Percentiles rank a stretch among this genome's conserved stretches.
Conservation (phyloP, 2,113 vertebrate species). For the Dicaeum eximium region DNA sequence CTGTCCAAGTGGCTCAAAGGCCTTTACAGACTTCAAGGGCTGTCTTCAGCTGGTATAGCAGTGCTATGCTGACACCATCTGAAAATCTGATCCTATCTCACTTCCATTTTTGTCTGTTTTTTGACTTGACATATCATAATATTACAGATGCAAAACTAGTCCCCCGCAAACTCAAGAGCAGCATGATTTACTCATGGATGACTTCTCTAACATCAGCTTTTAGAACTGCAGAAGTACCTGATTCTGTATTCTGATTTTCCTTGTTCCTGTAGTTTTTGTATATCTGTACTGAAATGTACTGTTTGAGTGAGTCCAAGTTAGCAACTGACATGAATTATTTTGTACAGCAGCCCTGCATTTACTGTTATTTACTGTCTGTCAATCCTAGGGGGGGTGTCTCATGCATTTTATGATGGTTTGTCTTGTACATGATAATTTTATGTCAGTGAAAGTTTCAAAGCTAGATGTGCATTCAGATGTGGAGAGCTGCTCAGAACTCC, state of each 20-base stretch:
- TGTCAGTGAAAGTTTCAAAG: neutral
- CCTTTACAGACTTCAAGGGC: neutral
- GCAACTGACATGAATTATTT: neutral
- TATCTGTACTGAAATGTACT: neutral
- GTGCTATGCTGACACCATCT: constrained; percentile 15
- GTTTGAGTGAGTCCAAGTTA: neutral
- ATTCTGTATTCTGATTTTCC: neutral
- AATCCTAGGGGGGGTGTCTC: neutral
- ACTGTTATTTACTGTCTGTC: neutral
- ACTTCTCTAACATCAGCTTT: neutral
- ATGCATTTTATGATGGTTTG: neutral
- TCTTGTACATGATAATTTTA: neutral
- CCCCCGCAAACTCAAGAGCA: neutral
- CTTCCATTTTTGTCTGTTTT: neutral
- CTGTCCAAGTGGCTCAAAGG: neutral
- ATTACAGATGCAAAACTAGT: neutral
- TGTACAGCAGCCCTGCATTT: neutral
- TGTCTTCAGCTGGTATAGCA: neutral
- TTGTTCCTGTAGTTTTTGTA: neutral
- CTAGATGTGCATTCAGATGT: neutral
- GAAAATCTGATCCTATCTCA: neutral
- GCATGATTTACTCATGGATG: neutral
- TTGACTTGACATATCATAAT: neutral
- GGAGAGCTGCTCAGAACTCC: neutral
- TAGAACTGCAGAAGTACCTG: neutral